Evolutionary conservation across 1,140 invertebrate genomes (phyloP), one percentile per base, ranked within the genome.

Genomic region (Delia radicum): DNA sequence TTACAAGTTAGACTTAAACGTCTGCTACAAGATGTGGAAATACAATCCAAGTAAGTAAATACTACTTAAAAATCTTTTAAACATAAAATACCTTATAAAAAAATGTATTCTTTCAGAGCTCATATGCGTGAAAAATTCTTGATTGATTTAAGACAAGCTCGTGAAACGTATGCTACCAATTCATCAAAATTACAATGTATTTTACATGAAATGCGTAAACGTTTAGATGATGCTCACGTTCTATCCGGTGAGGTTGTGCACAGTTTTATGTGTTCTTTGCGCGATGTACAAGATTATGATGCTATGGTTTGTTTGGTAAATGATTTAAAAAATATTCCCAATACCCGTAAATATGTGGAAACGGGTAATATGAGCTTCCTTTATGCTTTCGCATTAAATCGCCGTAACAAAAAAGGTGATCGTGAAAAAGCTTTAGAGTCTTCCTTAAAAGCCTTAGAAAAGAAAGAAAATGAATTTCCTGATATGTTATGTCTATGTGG

Each of bases 401-500:
- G 96, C 75, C 90, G 98, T 78, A 99, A 99, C 81, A 93, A 94
- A 80, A 91, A 95, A 82, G 97, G 97, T 0, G 98, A 99, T 87
- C 89, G 98, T 76, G 96, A 98, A 83, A 96, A 94, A 85, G 98
- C 98, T 3, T 87, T 99, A 13, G 89, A 92, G 84, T 95, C 98
- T 0, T 98, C 99, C 76, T 92, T 94, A 37, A 94, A 95, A 83
- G 96, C 95, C 0, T 87, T 98, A 27, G 92, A 96, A 78, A 96
- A 95, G 82, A 95, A 96, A 86, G 96, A 98, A 87, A 97, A 97
- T 86, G 92, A 95, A 84, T 95, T 97, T 82, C 94, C 94, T 0
- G 98, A 99, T 87, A 97, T 99, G 92, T 87, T 99, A n/a, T 99
- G 98, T 84, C 89, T 99, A 1, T 99, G 97, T 87, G 98, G 98